These are phyloP conservation scores for Nephrocerus scutellatus DNA, from an alignment of 2,888 invertebrate species.

Conservation along the genomic window DNA sequence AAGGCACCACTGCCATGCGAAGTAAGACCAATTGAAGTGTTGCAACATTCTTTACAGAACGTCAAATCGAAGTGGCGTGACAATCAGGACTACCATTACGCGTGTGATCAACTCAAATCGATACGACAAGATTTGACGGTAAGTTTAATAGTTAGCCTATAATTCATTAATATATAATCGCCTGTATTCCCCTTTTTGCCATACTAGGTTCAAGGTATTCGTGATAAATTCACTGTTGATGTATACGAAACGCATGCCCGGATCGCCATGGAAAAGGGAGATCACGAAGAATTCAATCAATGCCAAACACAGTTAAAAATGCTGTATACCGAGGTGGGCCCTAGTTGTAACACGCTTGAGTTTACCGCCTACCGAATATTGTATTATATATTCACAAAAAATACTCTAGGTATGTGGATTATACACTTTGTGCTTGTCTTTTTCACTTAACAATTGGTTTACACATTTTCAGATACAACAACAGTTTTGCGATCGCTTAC, in stretches of 20 bases:
- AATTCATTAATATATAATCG: slow-evolving; percentile 1
- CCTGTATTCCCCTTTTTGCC: slow-evolving; percentile 26
- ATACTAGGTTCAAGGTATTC: slow-evolving; percentile 95
- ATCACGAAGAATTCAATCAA: slow-evolving; percentile 99
- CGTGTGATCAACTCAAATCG: slow-evolving; percentile 97
- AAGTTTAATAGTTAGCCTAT: slow-evolving; percentile 38
- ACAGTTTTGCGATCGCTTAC: slow-evolving; percentile 79
- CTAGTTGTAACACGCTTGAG: slow-evolving; percentile 69
- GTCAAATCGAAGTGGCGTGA: slow-evolving; percentile 87
- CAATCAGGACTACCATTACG: slow-evolving; percentile 90
- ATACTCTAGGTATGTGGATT: slow-evolving; percentile 72
- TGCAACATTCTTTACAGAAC: slow-evolving; percentile 76
- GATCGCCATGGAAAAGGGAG: slow-evolving; percentile 94
- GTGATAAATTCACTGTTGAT: slow-evolving; percentile 90
- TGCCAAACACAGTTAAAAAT: slow-evolving; percentile 97
- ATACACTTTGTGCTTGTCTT: background rate
- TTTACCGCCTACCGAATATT: slow-evolving; percentile 95
- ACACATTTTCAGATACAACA: slow-evolving; percentile 68
- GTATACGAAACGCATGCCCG: slow-evolving; percentile 99
- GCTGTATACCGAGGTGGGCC: slow-evolving; percentile 77
- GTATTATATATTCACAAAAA: slow-evolving; percentile 97
- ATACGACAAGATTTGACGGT: slow-evolving; percentile 98
- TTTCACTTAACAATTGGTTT: background rate
- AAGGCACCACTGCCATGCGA: slow-evolving; percentile 89
- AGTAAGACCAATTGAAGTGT: slow-evolving; percentile 83